Evolutionary conservation across 2,888 invertebrate genomes (phyloP).

Genomic region (Athalia circularis): DNA sequence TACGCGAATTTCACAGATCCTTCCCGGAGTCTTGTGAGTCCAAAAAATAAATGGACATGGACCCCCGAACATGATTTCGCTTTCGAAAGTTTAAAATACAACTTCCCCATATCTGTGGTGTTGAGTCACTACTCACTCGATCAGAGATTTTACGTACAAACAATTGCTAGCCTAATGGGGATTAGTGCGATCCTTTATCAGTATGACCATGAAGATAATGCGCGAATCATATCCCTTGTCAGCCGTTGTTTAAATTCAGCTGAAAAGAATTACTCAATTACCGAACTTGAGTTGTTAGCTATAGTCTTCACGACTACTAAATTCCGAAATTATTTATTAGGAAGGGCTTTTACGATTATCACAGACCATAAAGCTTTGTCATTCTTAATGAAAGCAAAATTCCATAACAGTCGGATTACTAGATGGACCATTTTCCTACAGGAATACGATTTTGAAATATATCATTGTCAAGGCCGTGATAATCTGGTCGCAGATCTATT

Average conservation of each 20-base stretch:
- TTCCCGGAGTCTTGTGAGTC: background rate
- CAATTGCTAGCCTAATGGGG: background rate
- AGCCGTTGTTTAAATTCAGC: slow-evolving; percentile 34
- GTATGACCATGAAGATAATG: slow-evolving; percentile 26
- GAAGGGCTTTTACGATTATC: no score
- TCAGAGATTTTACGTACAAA: background rate
- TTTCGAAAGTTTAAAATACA: slow-evolving; percentile 18
- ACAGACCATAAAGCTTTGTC: background rate
- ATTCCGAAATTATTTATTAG: slow-evolving; percentile 37
- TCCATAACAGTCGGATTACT: background rate
- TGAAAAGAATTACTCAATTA: slow-evolving; percentile 10
- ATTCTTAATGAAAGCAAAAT: background rate
- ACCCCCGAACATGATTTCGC: background rate
- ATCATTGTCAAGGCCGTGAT: no score
- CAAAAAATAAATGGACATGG: background rate
- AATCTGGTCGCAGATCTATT: no score
- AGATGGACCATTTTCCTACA: background rate
- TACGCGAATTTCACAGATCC: background rate
- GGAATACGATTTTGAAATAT: no score
- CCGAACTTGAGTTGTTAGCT: slow-evolving; percentile 43
- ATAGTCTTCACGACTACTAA: slow-evolving; percentile 44
- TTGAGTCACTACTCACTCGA: slow-evolving; percentile 16
- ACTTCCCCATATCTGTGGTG: slow-evolving; percentile 23
- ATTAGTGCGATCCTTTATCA: slow-evolving; percentile 17
- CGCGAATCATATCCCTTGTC: slow-evolving; percentile 37